These are phyloP conservation scores for Pharmacophagus antenor DNA, from an alignment of 2,888 invertebrate species.

Conservation along the genomic window DNA sequence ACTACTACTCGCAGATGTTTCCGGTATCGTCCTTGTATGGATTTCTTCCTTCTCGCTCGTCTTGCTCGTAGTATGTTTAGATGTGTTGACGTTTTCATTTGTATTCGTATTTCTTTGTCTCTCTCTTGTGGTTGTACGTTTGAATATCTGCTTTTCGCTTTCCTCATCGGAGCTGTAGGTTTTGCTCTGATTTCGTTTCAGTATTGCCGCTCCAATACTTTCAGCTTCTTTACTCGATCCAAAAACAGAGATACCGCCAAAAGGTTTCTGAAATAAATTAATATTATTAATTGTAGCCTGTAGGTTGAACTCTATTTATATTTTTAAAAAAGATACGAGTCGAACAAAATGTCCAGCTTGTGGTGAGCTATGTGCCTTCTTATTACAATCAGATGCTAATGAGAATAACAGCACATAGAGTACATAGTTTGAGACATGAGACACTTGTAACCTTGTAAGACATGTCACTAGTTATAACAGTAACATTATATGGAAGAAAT, in stretches of 20 bases:
- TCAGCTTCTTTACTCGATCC: constrained; percentile 65
- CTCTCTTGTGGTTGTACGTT: background rate
- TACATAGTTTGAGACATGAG: too few relatives aligned
- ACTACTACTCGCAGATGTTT: constrained; percentile 18
- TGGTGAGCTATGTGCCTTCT: too few relatives aligned
- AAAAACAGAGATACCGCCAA: constrained; percentile 82
- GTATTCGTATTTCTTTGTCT: background rate
- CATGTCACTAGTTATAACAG: too few relatives aligned
- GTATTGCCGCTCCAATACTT: constrained; percentile 67
- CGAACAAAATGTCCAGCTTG: too few relatives aligned
- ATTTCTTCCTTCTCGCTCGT: background rate
- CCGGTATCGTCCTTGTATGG: background rate
- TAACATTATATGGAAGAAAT: too few relatives aligned
- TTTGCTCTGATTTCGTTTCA: constrained; percentile 57
- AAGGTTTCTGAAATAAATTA: constrained; percentile 77
- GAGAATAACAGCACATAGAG: too few relatives aligned
- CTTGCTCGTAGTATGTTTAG: background rate
- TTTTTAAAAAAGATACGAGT: too few relatives aligned
- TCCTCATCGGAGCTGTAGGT: constrained; percentile 56
- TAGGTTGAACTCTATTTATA: too few relatives aligned
- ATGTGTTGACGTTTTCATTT: background rate
- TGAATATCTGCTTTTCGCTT: constrained; percentile 35
- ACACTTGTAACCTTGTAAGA: too few relatives aligned
- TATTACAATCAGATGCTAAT: too few relatives aligned
- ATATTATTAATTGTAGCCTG: background rate